Percentiles rank a stretch among this genome's conserved stretches.
Evolutionary conservation across 2,797 vertebrate genomes (phyloP).

Genomic region (Avahi laniger): DNA sequence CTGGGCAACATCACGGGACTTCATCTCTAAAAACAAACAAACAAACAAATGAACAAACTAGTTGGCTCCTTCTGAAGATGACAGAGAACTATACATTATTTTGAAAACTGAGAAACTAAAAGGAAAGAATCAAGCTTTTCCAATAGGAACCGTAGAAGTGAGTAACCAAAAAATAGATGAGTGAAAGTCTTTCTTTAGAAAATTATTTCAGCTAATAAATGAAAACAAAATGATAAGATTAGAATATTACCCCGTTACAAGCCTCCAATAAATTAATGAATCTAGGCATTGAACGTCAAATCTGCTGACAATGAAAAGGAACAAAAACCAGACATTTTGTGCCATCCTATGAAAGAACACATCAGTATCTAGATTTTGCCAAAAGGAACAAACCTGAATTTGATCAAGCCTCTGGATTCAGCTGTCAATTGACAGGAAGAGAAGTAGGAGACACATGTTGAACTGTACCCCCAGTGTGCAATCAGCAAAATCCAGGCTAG

Average conservation of each 20-base stretch:
- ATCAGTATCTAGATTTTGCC: background rate
- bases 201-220: background rate
- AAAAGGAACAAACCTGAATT: background rate
- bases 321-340: background rate
- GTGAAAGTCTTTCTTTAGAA: background rate
- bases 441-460: background rate
- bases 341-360: background rate
- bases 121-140: background rate
- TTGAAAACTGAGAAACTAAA: background rate
- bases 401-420: background rate
- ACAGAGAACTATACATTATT: background rate
- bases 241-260: background rate
- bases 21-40: background rate
- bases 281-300: background rate
- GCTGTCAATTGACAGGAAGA: background rate
- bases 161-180: background rate
- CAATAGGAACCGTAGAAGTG: background rate
- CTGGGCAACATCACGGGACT: background rate
- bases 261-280: background rate
- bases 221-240: background rate
- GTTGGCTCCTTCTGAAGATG: background rate
- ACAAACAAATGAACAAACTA: background rate
- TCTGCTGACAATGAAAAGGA: background rate
- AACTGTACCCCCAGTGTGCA: background rate
- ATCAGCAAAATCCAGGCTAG: background rate